Evolutionary conservation across 2,797 vertebrate genomes (phyloP).

Genomic region (Phyllotis vaccarum): DNA sequence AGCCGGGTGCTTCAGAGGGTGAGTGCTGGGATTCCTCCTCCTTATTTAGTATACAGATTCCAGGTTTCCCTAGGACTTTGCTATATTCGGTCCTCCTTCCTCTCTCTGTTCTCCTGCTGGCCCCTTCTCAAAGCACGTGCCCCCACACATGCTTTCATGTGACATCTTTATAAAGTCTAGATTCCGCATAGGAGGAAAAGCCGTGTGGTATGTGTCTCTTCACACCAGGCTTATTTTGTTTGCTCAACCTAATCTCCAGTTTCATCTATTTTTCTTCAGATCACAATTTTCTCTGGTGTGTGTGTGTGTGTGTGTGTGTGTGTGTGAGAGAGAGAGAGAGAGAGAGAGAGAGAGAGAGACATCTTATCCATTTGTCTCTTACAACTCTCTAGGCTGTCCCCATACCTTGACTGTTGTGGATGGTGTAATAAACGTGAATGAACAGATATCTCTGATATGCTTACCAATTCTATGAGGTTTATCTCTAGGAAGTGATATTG

Average conservation of each 20-base stretch:
- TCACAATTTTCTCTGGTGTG: not conserved
- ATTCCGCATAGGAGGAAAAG: not conserved
- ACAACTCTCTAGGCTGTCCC: not conserved
- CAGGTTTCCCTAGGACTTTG: not conserved
- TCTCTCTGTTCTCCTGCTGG: not conserved
- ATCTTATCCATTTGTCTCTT: not conserved
- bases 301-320: not conserved
- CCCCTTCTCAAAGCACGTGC: not conserved
- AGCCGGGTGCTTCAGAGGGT: constrained; percentile 95
- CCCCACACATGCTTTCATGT: not conserved
- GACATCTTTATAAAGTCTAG: not conserved
- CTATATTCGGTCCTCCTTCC: not conserved
- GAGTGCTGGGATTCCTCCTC: constrained; percentile 80
- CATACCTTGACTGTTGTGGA: not conserved
- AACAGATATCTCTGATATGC: not conserved
- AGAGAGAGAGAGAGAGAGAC: too few relatives aligned
- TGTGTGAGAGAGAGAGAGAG: not conserved
- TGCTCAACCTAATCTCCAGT: not conserved
- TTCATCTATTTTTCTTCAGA: not conserved
- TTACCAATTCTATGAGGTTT: not conserved
- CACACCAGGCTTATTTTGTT: not conserved
- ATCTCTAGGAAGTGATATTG: not conserved
- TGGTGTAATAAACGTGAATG: too few relatives aligned
- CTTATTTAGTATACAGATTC: too few relatives aligned
- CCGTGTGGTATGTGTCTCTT: not conserved